Evolutionary conservation across 2,113 vertebrate species (phyloP), one percentile per base, ranked within the genome.

Genomic region (Neodontobutis hainanensis): DNA sequence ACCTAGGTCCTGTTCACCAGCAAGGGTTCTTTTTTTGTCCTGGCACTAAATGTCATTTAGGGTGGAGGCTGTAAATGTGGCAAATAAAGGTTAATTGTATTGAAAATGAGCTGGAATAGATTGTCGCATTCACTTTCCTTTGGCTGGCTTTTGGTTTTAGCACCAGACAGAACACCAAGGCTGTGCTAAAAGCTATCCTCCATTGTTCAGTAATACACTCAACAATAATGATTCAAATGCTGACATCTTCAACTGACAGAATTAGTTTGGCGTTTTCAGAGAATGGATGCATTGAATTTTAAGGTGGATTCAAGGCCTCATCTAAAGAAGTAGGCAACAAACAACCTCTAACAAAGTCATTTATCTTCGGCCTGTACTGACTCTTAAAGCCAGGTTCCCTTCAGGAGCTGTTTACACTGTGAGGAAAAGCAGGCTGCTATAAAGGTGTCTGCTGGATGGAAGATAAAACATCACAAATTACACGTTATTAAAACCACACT

Each of bases 91-190:
- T 75, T 81, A 65, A 78, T 65, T 77, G 59, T 72, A 61, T 73
- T 65, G 71, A 65, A 79, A 83, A 78, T 68, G 63, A 83, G 74
- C 65, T 75, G 55, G 51, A 84, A 73, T 53, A 70, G 76, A 80
- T 77, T 82, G 68, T 78, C 61, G 71, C 66, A 52, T 76, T 77
- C 42, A 59, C 49, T 76, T 60, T 70, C 47, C 48, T 78, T 86
- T 50, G 61, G 46, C 61, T 46, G 44, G 14, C 34, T 42, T 11
- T 56, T 76, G 71, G 62, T 74, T 79, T 66, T 67, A 73, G 75
- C 69, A 48, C 61, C 40, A 68, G 68, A 74, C 38, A 53, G 44
- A 49, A 73, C 52, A 67, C 66, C 52, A 40, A 57, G 63, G 73
- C 68, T 61, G 64, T 42, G 11, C 48, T 75, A 47, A 78, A 82